A percentile compares a stretch with the other conserved stretches of the same genome.
These are phyloP conservation scores for Cyanistes caeruleus DNA, from an alignment of 2,113 vertebrate species.

Conservation along the genomic window DNA sequence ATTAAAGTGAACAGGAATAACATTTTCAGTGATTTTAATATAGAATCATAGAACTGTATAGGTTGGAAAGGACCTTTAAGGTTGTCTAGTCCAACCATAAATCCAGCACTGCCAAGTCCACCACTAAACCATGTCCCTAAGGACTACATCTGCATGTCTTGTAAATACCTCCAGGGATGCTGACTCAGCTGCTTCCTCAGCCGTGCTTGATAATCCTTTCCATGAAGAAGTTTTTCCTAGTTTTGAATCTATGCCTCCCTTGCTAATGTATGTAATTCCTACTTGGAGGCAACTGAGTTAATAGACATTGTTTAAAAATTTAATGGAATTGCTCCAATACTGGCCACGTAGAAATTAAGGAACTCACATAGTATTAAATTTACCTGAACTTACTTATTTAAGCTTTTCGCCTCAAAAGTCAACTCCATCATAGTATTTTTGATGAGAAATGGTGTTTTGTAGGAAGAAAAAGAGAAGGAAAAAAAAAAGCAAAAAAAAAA, in stretches of 20 bases:
- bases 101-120: background rate
- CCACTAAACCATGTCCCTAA: background rate
- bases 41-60: background rate
- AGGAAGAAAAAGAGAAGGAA: background rate
- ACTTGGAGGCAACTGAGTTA: background rate
- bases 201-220: background rate
- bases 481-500: background rate
- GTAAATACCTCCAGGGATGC: background rate
- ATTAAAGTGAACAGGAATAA: background rate
- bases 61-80: background rate
- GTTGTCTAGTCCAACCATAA: background rate
- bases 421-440: background rate
- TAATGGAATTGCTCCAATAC: background rate
- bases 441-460: background rate
- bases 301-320: background rate
- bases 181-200: background rate
- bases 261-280: background rate
- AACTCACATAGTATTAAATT: background rate
- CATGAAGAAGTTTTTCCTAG: background rate
- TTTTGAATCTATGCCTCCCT: background rate
- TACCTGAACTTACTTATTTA: background rate
- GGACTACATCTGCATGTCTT: background rate
- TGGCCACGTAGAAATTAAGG: background rate
- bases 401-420: background rate
- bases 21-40: background rate